phyloP scores from a whole-genome alignment of 2,113 vertebrate genomes.

The Cynocephalus volans region DNA sequence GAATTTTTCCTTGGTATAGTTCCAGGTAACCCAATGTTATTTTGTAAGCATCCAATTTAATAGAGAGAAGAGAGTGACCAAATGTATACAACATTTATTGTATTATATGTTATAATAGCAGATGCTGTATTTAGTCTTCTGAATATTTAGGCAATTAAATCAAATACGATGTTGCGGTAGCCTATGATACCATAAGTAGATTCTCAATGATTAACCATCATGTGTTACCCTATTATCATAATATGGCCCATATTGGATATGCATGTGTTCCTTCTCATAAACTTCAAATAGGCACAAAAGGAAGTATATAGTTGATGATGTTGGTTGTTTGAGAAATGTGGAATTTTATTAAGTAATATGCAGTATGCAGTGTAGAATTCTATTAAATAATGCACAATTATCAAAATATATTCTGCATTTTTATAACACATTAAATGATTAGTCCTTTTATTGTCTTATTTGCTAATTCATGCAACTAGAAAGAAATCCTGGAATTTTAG shows the following conservation, averaged over 20 bases:
- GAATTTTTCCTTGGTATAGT: background rate
- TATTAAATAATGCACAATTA: constrained; percentile 7
- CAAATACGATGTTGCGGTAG: background rate
- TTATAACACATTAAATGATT: background rate
- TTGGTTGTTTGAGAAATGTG: background rate
- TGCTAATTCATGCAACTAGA: background rate
- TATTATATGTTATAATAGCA: background rate
- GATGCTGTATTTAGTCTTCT: background rate
- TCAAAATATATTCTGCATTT: background rate
- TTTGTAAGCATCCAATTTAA: background rate
- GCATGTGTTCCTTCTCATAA: background rate
- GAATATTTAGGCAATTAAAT: background rate
- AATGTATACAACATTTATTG: background rate
- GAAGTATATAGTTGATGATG: background rate
- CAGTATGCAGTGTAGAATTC: background rate
- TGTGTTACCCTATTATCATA: background rate
- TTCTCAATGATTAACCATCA: background rate
- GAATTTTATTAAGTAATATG: background rate
- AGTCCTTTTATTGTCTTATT: background rate
- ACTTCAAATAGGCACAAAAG: background rate
- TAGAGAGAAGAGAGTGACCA: background rate
- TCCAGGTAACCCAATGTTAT: background rate
- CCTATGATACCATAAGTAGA: background rate
- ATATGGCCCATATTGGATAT: background rate
- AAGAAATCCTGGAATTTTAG: constrained; percentile 14